A percentile compares a stretch with the other conserved stretches of the same genome.
These are phyloP conservation scores for Thunnus maccoyii DNA, from an alignment of 2,113 vertebrate species.

Conservation along the genomic window DNA sequence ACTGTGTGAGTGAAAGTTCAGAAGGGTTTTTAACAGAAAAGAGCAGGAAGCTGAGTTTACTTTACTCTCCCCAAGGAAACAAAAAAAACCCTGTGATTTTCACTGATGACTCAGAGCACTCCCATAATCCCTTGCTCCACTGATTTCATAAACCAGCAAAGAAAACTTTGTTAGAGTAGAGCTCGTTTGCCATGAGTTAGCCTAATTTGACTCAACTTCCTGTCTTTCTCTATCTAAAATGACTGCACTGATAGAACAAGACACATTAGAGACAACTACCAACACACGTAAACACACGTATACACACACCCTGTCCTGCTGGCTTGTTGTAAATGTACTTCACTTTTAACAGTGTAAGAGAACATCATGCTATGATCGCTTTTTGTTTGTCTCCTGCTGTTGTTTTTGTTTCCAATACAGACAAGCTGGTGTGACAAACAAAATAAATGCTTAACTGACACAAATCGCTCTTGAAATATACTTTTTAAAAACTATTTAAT, in stretches of 20 bases:
- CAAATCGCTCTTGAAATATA: not conserved
- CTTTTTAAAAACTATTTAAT: not conserved
- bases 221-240: slow-evolving; percentile 61
- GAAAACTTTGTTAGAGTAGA: slow-evolving; percentile 25
- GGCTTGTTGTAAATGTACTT: slow-evolving; percentile 1
- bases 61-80: not conserved
- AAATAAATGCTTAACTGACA: slow-evolving; percentile 10
- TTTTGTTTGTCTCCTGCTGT: slow-evolving; percentile 38
- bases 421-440: not conserved
- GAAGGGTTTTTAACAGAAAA: not conserved
- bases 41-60: not conserved
- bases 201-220: slow-evolving; percentile 60
- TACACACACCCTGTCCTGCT: slow-evolving; percentile 7
- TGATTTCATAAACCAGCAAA: slow-evolving; percentile 16
- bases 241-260: slow-evolving; percentile 49
- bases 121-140: slow-evolving; percentile 46
- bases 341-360: slow-evolving; percentile 15
- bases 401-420: not conserved
- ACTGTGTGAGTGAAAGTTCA: too few relatives aligned
- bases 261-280: not conserved
- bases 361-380: slow-evolving; percentile 39
- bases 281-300: slow-evolving; percentile 1
- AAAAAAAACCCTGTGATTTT: slow-evolving; percentile 7
- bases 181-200: slow-evolving; percentile 21
- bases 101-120: not conserved